phyloP scores from a whole-genome alignment of 2,888 invertebrate species.

The Laspeyria flexula region DNA sequence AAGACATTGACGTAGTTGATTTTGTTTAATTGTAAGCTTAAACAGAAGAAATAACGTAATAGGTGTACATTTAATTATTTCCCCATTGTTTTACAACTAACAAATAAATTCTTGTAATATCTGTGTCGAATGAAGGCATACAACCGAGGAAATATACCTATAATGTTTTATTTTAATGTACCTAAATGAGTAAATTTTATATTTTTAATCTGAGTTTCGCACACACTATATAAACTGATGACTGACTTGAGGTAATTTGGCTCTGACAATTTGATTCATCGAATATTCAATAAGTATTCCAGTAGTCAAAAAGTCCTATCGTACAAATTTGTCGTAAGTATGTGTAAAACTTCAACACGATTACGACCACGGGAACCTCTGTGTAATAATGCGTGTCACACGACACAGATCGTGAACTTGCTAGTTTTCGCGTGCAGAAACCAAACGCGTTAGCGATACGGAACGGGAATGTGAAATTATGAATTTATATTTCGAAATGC shows the following conservation, averaged over 20 bases:
- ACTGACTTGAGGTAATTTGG: too few species aligned
- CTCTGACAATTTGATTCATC: too few species aligned
- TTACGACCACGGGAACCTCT: neutral
- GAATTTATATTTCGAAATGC: constrained; percentile 40
- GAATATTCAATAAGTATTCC: too few species aligned
- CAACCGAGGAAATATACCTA: neutral
- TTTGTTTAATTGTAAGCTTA: neutral
- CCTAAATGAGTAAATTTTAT: too few species aligned
- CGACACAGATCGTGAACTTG: constrained; percentile 52
- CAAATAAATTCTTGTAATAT: neutral
- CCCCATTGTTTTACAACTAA: neutral
- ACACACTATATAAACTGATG: too few species aligned
- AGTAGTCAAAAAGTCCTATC: too few species aligned
- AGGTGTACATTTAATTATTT: neutral
- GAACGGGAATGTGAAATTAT: constrained; percentile 46
- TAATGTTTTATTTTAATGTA: too few species aligned
- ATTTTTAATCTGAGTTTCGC: too few species aligned
- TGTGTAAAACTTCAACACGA: neutral
- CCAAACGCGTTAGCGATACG: constrained; percentile 32
- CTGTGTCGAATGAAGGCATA: neutral
- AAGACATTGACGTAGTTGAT: constrained; percentile 1
- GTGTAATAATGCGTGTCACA: constrained; percentile 26
- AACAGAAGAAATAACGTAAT: neutral
- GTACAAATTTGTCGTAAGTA: neutral
- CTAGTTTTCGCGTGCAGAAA: constrained; percentile 35